Base-by-base conservation (phyloP, 1,140 invertebrate genomes). In the Zaprionus camerounensis region DNA sequence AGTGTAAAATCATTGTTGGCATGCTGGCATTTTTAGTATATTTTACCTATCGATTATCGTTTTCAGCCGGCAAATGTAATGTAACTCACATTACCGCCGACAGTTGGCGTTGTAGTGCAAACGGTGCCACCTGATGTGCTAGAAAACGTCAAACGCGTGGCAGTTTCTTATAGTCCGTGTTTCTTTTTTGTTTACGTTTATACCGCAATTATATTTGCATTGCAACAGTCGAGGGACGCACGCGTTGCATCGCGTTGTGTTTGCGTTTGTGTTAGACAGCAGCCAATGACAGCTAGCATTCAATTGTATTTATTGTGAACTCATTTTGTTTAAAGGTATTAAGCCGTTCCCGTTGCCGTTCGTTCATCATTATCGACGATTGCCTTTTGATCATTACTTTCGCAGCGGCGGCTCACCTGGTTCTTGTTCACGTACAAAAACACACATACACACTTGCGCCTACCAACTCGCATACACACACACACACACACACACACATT, bases 161-260 rank as follows among this genome's bases (percentile, higher is more conserved):
- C 81, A 80, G 55, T 66, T 72, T 24, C 49, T 57, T 59, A 83
- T 34, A 74, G 38, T 62, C n/a, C 22, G 44, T 31, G 9, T 57
- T 65, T 70, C 61, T 72, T 73, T 77, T 86, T 85, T 85, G 82
- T 85, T 85, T 85, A 85, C 82, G 78, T 85, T 85, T 85, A 51
- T 65, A 85, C 70, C 53, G 78, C 82, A 62, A 63, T 58, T 63
- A 62, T 58, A 73, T 63, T 65, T 68, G 70, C 58, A 70, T 65
- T 85, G 79, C 53, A 69, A 73, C 28, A 51, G 75, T 5, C 56
- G 71, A 69, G 49, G 38, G 31, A 55, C 58, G 49, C 31, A 51
- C 46, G 57, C 38, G 26, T 53, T 65, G 44, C 31, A n/a, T 15
- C n/a, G 71, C 11, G 62, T 41, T 62, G 57, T 63, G 31, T 38